phyloP scores from a whole-genome alignment of 2,888 invertebrate species.

The Arenicola marina region DNA sequence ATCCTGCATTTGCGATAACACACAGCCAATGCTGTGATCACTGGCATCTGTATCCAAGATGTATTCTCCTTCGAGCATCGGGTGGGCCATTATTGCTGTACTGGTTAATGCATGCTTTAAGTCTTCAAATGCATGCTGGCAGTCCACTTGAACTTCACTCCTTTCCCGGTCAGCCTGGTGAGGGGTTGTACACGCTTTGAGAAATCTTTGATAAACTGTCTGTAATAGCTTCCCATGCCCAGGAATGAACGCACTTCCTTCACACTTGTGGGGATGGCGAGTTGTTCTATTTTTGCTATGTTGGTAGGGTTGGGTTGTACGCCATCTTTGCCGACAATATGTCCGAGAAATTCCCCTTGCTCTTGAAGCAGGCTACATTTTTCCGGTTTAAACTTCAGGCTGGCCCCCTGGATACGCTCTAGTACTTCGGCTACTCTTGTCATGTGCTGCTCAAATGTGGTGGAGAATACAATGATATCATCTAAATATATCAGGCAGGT shows the following conservation, averaged over 20 bases:
- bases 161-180: neutral
- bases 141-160: neutral
- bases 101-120: neutral
- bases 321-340: neutral
- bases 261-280: neutral
- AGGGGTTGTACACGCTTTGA: neutral
- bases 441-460: neutral
- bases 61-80: no score
- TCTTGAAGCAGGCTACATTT: neutral
- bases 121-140: no score
- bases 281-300: neutral
- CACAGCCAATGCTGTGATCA: no score
- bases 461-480: neutral
- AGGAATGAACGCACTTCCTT: neutral
- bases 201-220: neutral
- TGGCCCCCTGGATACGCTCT: neutral
- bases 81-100: no score
- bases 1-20: no score
- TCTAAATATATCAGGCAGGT: conserved; percentile 1
- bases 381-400: neutral
- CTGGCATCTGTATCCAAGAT: no score
- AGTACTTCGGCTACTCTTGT: neutral
- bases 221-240: conserved; percentile 1
- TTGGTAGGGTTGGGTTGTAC: neutral
- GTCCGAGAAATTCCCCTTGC: neutral